Base-by-base conservation (phyloP, 2,113 vertebrate genomes). In the Poeciliopsis turrubarensis region DNA sequence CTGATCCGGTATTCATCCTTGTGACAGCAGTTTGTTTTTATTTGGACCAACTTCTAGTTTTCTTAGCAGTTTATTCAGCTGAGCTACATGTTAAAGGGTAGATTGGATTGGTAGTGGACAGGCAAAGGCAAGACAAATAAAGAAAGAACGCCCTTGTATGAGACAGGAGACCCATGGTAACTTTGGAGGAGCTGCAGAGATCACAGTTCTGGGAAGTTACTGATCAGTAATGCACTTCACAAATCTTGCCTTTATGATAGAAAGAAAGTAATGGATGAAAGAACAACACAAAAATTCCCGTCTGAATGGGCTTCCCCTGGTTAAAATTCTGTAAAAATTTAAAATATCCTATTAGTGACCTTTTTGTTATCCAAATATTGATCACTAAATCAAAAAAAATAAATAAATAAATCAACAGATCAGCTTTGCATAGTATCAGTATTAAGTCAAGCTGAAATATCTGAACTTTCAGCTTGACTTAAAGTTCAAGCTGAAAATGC, bases 1-100 rank as follows among this genome's bases (percentile, higher is more conserved):
- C 78, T 70, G 75, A 57, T n/a, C 51, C 78, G 75, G 73, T 82
- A 68, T 15, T 72, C 34, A 15, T 62, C 34, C n/a, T 60, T 19
- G 31, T 51, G 68, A 54, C 47, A 29, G n/a, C 51, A 34, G 8
- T 37, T 32, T 54, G 11, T 66, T 6, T 72, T 5, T n/a, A n/a
- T 22, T 69, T 27, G 64, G 68, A 3, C 51, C 25, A n/a, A 57
- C 8, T n/a, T 60, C 41, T 37, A 63, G 30, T 68, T 31, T 70
- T 25, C 26, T 65, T 73, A 39, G 15, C 30, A 29, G 54, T 22
- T 72, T 64, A 37, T 78, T 25, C 47, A 65, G 27, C 62, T 76
- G 3, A 57, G 51, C 51, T 11, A 17, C 27, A 25, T 13, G n/a
- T 37, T 12, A 69, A 15, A 65, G 25, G 30, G 12, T 3, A 12